phyloP scores from a whole-genome alignment of 2,797 vertebrate species.

The Sebastes kiyomatsui region DNA sequence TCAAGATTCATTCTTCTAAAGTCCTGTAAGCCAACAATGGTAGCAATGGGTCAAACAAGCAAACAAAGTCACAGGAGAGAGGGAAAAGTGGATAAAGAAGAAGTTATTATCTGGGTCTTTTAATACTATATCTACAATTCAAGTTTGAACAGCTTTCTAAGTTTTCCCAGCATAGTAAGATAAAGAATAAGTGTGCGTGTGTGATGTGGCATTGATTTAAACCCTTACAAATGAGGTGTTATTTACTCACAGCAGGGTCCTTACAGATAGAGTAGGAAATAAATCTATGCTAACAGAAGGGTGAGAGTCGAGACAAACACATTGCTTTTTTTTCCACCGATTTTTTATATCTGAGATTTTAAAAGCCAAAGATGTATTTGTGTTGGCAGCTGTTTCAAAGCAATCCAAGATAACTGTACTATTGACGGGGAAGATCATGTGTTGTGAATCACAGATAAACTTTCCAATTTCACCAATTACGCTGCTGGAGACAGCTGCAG shows the following conservation, averaged over 20 bases:
- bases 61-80: not conserved
- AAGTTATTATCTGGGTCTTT: not conserved
- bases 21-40: not conserved
- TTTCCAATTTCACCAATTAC: constrained; percentile 28
- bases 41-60: not conserved
- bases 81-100: not conserved
- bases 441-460: constrained; percentile 25
- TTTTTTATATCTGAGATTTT: constrained; percentile 19
- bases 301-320: constrained; percentile 8
- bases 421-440: not conserved
- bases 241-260: constrained; percentile 20
- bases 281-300: constrained; percentile 28
- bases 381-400: constrained; percentile 30
- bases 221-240: constrained; percentile 34
- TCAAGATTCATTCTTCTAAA: constrained; percentile 5
- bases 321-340: constrained; percentile 28
- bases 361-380: constrained; percentile 55
- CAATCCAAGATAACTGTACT: constrained; percentile 14
- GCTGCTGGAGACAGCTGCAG: not conserved
- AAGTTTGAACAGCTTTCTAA: not conserved
- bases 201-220: constrained; percentile 36
- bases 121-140: not conserved
- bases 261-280: not conserved
- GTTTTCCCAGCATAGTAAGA: constrained; percentile 1
- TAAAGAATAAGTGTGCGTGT: not conserved